Base-by-base conservation (phyloP, 2,888 invertebrate genomes). In the Ophion ellenae region DNA sequence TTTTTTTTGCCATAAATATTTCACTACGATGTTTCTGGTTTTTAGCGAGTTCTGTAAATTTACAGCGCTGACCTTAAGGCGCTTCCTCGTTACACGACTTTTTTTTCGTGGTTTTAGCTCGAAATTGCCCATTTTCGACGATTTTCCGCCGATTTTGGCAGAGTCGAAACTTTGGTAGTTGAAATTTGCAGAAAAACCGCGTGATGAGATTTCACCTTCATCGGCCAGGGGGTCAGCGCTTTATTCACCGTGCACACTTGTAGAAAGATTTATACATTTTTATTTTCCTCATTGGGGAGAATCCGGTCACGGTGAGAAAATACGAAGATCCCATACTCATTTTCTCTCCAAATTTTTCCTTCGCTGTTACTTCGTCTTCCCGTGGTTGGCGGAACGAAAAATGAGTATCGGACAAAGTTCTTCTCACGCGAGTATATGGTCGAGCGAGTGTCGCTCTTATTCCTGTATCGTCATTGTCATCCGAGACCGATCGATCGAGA, bases 171-270 rank as follows among this genome's bases (percentile, higher is more conserved):
- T 63, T 7, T 4, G 2, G 4, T 32, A 32, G 4, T 4, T 32
- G 24, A 32, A 61, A 67, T 69, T 81, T 63, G 74, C 67, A 45
- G 36, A 63, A 63, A 24, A 59, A 53, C 53, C 40, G 14, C 28
- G 63, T 14, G 20, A 63, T 59, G 73, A 66, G n/a, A 20, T 70
- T 63, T 32, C 59, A 17, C 47, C 61, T 63, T 20, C 45, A 57
- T 40, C 20, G 5, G 67, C 20, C 70, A 53, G 61, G 61, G 36
- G 71, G 63, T 77, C 82, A 73, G 81, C 69, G 80, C 76, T 73
- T 77, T 66, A 74, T 86, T 86, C 77, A 83, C 81, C 47, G 45
- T 83, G 28, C 82, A 83, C 83, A 77, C 77, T 83, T 83, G 77
- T 40, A 61, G 76, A 32, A 32, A 45, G 67, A 53, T 59, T 57